These are phyloP conservation scores for Sprattus sprattus DNA, from an alignment of 2,113 vertebrate genomes.

Conservation along the genomic window DNA sequence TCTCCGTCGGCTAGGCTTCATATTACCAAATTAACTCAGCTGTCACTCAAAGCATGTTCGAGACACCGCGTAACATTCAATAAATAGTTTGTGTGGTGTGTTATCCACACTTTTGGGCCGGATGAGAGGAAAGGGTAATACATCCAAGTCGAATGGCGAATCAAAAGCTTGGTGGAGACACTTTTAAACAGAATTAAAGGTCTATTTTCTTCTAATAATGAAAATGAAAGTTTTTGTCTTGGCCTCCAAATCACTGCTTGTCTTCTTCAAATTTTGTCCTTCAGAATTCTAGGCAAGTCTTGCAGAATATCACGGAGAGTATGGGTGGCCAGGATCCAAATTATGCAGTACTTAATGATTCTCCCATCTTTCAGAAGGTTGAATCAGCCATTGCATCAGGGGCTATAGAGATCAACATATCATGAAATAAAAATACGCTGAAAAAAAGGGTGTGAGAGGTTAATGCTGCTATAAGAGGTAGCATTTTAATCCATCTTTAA, in stretches of 20 bases:
- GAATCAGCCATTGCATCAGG: not conserved
- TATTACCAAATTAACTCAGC: not conserved
- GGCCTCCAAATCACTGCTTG: not conserved
- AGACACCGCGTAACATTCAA: not conserved
- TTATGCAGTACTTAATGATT: conserved; percentile 38
- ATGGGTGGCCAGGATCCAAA: conserved; percentile 37
- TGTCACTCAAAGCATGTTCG: not conserved
- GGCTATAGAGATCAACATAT: not conserved
- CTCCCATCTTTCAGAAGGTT: conserved; percentile 39
- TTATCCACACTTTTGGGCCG: not conserved
- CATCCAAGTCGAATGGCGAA: not conserved
- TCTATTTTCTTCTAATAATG: not conserved
- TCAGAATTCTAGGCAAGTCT: conserved; percentile 43
- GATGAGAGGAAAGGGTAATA: not conserved
- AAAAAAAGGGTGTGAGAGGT: not conserved
- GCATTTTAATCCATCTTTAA: not conserved
- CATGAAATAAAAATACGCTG: not conserved
- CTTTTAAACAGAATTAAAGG: not conserved
- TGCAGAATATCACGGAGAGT: conserved; percentile 41
- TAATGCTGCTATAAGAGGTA: not conserved
- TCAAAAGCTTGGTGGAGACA: not conserved
- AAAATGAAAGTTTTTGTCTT: not conserved
- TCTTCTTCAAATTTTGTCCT: conserved; percentile 37
- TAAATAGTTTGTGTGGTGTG: not conserved
- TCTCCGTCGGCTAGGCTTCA: not conserved